phyloP scores from a whole-genome alignment of 1,140 invertebrate genomes.

The Philotrypesis tridentata region DNA sequence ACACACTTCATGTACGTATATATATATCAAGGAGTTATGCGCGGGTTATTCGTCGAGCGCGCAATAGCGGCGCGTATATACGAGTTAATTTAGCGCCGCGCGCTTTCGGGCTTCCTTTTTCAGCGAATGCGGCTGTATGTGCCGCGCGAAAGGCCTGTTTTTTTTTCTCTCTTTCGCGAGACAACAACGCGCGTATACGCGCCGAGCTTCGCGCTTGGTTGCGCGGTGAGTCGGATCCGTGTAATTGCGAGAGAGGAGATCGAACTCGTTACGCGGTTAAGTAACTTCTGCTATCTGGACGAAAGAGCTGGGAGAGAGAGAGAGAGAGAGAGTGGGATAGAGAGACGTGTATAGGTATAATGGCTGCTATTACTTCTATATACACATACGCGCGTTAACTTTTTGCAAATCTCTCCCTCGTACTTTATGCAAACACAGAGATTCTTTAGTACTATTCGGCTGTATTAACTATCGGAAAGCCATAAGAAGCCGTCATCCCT shows the following conservation, averaged over 20 bases:
- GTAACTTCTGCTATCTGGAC: background rate
- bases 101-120: background rate
- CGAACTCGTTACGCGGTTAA: background rate
- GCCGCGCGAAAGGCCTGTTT: no score
- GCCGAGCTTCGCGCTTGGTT: background rate
- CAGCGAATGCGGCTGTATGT: background rate
- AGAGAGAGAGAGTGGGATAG: no score
- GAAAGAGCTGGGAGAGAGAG: no score
- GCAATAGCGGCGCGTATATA: background rate
- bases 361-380: background rate
- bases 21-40: background rate
- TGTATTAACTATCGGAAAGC: no score
- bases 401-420: no score
- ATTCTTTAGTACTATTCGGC: no score
- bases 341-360: no score
- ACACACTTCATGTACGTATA: background rate
- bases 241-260: background rate
- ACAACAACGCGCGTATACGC: background rate
- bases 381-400: no score
- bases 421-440: no score
- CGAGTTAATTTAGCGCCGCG: conserved; percentile 39
- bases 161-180: background rate
- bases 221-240: background rate
- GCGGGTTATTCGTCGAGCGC: background rate
- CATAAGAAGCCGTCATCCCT: no score